Percentiles rank a stretch among this genome's conserved stretches.
These are phyloP conservation scores for Rotaria socialis DNA, from an alignment of 2,888 invertebrate genomes.

Conservation along the genomic window DNA sequence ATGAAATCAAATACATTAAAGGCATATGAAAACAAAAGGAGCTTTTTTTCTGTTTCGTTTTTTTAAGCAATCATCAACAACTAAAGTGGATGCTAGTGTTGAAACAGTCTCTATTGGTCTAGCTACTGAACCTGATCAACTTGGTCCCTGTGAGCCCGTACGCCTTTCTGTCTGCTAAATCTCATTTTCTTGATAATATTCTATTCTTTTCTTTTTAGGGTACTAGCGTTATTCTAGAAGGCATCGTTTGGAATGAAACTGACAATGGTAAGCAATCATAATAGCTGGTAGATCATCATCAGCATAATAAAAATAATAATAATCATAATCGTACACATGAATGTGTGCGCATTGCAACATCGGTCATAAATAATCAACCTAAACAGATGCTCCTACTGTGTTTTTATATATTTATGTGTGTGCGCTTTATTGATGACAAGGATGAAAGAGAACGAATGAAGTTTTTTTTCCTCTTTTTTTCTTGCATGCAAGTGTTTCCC, in stretches of 20 bases:
- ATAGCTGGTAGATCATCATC: too few relatives aligned
- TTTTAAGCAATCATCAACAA: neutral
- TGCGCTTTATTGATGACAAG: neutral
- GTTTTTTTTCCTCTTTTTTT: neutral
- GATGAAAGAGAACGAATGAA: slow-evolving; percentile 25
- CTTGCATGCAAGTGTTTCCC: neutral
- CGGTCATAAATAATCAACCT: neutral
- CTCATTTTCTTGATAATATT: neutral
- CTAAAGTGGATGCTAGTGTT: slow-evolving; percentile 25
- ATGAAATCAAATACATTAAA: neutral
- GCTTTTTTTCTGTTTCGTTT: neutral
- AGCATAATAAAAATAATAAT: neutral
- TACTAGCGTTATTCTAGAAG: slow-evolving; percentile 89
- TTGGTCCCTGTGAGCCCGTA: slow-evolving; percentile 25
- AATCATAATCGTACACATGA: neutral
- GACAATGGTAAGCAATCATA: slow-evolving; percentile 75
- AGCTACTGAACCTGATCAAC: slow-evolving; percentile 13
- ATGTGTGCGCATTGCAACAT: neutral
- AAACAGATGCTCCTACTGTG: neutral
- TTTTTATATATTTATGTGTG: neutral
- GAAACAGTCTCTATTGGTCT: slow-evolving; percentile 33
- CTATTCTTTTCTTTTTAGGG: slow-evolving; percentile 76
- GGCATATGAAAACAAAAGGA: too few relatives aligned
- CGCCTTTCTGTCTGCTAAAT: neutral
- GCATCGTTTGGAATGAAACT: slow-evolving; percentile 98